Evolutionary conservation across 2,888 invertebrate genomes (phyloP), one percentile per base, ranked within the genome.

Genomic region (Polylopha cassiicola): DNA sequence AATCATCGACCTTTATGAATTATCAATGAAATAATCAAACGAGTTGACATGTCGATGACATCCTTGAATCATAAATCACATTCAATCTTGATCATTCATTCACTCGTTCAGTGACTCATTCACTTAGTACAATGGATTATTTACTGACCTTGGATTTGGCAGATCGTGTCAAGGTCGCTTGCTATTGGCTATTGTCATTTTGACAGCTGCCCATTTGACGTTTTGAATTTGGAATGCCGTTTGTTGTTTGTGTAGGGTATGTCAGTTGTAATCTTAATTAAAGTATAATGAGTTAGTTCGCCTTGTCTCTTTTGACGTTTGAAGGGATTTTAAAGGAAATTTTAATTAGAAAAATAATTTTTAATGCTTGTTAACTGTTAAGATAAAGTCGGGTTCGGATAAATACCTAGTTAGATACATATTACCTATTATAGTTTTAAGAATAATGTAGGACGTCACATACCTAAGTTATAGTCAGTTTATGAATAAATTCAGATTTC

Each of bases 151-250:
- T 45, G 45, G 29, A 32, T 48, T 44, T 52, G 51, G 50, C 51
- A 53, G 46, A 46, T 43, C 44, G 20, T 65, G 76, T 75, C 73
- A 75, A 68, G 73, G 76, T 45, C 61, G 39, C 45, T 13, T 57
- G 55, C 59, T 63, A 55, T 55, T 54, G 47, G 39, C 56, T 53
- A 63, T 64, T 74, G 72, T 74, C 62, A 62, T 48, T 68, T 62
- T 73, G 78, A 73, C 75, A 76, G 70, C 56, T 61, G 48, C 59
- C 58, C 54, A 36, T 44, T 48, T 48, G 48, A 51, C 38, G 43
- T 55, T 44, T n/a, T 39, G 41, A 46, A 33, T 47, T 43, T 10
- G 45, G 49, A 46, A 49, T 51, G 47, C 32, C 22, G 44, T 30
- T 41, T 41, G 34, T 39, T 30, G n/a, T n/a, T n/a, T n/a, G n/a